Percentiles rank a stretch among this genome's conserved stretches.
These are phyloP conservation scores for Nebria salina DNA, from an alignment of 2,888 invertebrate species.

Conservation along the genomic window DNA sequence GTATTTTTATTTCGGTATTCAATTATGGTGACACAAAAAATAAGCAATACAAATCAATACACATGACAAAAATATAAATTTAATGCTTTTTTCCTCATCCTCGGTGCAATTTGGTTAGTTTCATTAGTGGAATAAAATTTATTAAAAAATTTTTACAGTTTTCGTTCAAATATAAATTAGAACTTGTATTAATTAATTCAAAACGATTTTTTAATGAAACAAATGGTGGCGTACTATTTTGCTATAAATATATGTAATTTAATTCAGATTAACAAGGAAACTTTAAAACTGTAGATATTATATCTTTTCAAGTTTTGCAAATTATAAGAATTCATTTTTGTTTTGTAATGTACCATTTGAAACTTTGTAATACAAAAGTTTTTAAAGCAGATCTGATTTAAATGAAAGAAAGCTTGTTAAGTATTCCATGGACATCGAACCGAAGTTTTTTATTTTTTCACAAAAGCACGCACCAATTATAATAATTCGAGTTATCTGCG, in stretches of 20 bases:
- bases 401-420: not conserved
- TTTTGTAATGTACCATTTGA: not conserved
- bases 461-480: not conserved
- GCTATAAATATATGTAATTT: too few relatives aligned
- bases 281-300: not conserved
- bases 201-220: too few relatives aligned
- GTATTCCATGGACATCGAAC: not conserved
- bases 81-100: not conserved
- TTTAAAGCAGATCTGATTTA: not conserved
- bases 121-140: not conserved
- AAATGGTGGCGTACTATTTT: too few relatives aligned
- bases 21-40: not conserved
- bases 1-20: not conserved
- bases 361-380: not conserved
- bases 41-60: not conserved
- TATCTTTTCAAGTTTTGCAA: not conserved
- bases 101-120: not conserved
- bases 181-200: too few relatives aligned
- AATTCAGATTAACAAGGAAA: too few relatives aligned
- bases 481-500: slow-evolving; percentile 20
- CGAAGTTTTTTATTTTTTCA: not conserved
- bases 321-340: too few relatives aligned
- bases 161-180: too few relatives aligned
- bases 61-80: not conserved
- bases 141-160: not conserved